These are phyloP conservation scores for Scatophagus argus DNA, from an alignment of 2,113 vertebrate genomes.

Conservation along the genomic window DNA sequence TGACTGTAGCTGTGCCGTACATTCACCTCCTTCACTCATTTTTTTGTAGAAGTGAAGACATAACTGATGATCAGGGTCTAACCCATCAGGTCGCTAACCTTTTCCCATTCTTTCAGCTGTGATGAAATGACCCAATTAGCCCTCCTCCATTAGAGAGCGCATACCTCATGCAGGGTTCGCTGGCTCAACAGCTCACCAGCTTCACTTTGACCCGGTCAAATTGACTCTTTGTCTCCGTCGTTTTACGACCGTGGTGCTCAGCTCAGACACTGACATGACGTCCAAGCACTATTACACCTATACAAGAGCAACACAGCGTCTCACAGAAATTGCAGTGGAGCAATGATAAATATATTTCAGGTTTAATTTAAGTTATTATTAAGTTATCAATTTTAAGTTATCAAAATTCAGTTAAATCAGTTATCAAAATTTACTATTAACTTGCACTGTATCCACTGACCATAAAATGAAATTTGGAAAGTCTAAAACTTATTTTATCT, in stretches of 20 bases:
- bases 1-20: no score
- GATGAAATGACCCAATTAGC: slow-evolving; percentile 55
- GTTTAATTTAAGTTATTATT: no score
- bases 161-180: slow-evolving; percentile 6
- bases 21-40: neutral
- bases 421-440: no score
- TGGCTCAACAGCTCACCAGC: slow-evolving; percentile 14
- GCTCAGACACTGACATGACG: neutral
- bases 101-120: slow-evolving; percentile 36
- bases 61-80: slow-evolving; percentile 5
- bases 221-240: slow-evolving; percentile 7
- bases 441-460: no score
- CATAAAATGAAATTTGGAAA: no score
- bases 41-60: neutral
- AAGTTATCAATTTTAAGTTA: no score
- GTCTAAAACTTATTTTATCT: no score
- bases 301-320: neutral
- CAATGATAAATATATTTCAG: no score
- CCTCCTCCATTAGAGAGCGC: slow-evolving; percentile 41
- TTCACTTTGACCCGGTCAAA: slow-evolving; percentile 4
- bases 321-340: neutral
- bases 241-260: neutral
- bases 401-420: no score
- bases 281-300: neutral
- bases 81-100: slow-evolving; percentile 11